Evolutionary conservation across 2,113 vertebrate genomes (phyloP), one percentile per base, ranked within the genome.

Genomic region (Willisornis vidua): DNA sequence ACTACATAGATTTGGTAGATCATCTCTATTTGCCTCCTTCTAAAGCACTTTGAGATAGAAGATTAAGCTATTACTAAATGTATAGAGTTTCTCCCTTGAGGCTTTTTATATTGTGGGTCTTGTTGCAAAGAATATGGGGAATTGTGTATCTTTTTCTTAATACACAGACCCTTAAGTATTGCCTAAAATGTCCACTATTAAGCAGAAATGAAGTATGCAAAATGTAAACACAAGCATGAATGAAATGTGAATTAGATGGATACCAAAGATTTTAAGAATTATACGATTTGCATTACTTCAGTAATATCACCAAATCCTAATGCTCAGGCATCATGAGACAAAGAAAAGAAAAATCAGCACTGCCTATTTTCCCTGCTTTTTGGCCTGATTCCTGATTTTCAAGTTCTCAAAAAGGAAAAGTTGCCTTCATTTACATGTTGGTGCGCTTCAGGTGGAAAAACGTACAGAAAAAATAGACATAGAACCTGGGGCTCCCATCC

Each of bases 391-490:
- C 79, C 93, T 63, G 72, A 81, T 75, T 88, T 92, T 93, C 88
- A 92, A 76, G 73, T 66, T 80, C 85, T 76, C 80, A 91, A 63
- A 31, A 88, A 88, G 63, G 82, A 85, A 91, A 93, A 93, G 67
- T 71, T 89, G 49, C 62, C 62, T 85, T 91, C 85, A 73, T 70
- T 93, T 83, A 61, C 0, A 0, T 63, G 55, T 55, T 68, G 22
- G 41, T 81, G 57, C 35, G 15, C 68, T 83, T 95, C 43, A 70
- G 75, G 43, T 61, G 37, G 90, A 94, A 94, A 94, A 95, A 96
- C 94, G 61, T 88, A 93, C 80, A 84, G 57, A 96, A 96, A 95
- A 39, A 85, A 79, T 33, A 87, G 79, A 52, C 85, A 85, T 29
- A 77, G 63, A 85, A 79, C 26, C 35, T 7, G 0, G 45, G 57